Percentiles rank a stretch among this genome's conserved stretches.
These are phyloP conservation scores for Bergia puertoricense DNA, from an alignment of 92 coral and sea anemone genomes.

Conservation along the genomic window DNA sequence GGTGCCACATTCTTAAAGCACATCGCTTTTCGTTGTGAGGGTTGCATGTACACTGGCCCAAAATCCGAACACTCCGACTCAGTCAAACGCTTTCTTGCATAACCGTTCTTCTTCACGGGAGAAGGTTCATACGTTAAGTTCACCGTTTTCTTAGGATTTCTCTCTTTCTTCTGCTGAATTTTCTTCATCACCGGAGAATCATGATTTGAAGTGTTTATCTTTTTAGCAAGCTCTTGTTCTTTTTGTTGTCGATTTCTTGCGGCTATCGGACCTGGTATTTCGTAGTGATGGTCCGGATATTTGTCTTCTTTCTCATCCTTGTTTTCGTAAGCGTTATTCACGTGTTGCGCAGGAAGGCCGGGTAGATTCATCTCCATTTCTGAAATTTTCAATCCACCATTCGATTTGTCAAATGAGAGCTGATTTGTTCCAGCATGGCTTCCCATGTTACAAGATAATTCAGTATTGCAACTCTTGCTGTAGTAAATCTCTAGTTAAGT, in stretches of 20 bases:
- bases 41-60: neutral
- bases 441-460: neutral
- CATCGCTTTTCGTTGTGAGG: neutral
- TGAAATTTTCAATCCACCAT: neutral
- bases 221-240: neutral
- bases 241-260: neutral
- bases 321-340: slow-evolving; percentile 24
- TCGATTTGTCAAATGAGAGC: neutral
- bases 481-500: neutral
- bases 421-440: neutral
- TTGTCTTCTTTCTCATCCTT: neutral
- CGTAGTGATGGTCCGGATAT: slow-evolving; percentile 26
- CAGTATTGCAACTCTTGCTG: neutral
- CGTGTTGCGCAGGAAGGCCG: slow-evolving; percentile 10
- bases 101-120: neutral
- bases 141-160: slow-evolving; percentile 12
- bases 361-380: neutral
- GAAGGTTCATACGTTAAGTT: slow-evolving; percentile 8
- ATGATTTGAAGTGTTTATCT: neutral
- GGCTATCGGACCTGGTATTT: slow-evolving; percentile 1
- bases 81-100: slow-evolving; percentile 4
- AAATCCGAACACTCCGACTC: slow-evolving; percentile 30
- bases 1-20: neutral
- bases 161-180: slow-evolving; percentile 9
- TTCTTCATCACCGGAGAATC: slow-evolving; percentile 7